These are phyloP conservation scores for Strix uralensis DNA, from an alignment of 2,113 vertebrate genomes.

Conservation along the genomic window DNA sequence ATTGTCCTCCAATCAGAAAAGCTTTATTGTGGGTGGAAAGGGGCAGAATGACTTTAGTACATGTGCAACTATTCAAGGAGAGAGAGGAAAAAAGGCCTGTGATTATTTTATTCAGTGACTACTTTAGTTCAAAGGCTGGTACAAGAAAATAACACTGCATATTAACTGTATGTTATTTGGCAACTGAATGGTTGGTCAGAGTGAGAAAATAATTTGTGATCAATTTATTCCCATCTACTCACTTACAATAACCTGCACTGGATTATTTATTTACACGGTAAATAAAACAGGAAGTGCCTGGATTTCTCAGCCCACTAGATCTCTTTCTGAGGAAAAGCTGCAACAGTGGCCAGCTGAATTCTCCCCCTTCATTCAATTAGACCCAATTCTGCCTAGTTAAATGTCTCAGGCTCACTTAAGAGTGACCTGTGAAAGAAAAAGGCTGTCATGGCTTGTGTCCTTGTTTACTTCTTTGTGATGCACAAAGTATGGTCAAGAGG, in stretches of 20 bases:
- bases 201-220: background rate
- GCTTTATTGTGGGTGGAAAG: background rate
- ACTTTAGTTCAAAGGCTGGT: background rate
- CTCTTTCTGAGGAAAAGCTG: background rate
- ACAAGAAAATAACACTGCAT: background rate
- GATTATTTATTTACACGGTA: background rate
- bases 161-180: background rate
- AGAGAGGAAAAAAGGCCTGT: background rate
- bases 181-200: background rate
- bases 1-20: background rate
- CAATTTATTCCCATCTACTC: background rate
- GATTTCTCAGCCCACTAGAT: background rate
- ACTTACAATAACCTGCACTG: background rate
- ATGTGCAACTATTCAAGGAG: background rate
- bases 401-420: background rate
- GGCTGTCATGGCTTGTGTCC: background rate
- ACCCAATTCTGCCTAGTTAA: background rate
- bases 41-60: background rate
- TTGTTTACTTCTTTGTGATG: background rate
- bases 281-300: background rate
- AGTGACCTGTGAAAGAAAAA: background rate
- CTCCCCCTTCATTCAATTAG: background rate
- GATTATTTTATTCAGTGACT: background rate
- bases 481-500: background rate
- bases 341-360: background rate